Evolutionary conservation across 2,113 vertebrate genomes (phyloP).

Genomic region (Ageneiosus marmoratus): DNA sequence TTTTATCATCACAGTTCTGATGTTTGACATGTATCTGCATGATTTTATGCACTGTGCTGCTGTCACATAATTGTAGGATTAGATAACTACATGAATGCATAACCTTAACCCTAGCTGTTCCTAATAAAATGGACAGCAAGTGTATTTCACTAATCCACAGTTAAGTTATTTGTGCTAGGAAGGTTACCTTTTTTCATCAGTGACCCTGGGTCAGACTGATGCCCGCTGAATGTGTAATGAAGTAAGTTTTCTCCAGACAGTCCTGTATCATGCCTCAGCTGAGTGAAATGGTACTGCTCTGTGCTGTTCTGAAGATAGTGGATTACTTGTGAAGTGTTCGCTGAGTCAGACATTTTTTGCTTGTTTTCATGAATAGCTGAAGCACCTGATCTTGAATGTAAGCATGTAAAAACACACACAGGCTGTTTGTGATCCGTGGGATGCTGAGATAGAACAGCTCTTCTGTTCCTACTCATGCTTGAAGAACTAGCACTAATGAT

Average conservation of each 20-base stretch:
- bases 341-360: conserved; percentile 31
- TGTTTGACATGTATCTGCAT: not conserved
- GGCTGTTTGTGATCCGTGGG: conserved; percentile 2
- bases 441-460: conserved; percentile 30
- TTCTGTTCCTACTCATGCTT: not conserved
- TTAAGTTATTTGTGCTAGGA: not conserved
- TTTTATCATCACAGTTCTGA: not conserved
- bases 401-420: conserved; percentile 16
- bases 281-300: conserved; percentile 69
- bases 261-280: conserved; percentile 57
- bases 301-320: conserved; percentile 54
- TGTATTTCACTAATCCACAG: not conserved
- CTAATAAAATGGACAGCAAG: not conserved
- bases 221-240: conserved; percentile 76
- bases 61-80: not conserved
- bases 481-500: not conserved
- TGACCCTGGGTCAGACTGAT: conserved; percentile 73
- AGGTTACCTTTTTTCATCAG: conserved; percentile 78
- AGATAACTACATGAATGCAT: not conserved
- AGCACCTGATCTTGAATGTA: conserved; percentile 40
- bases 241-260: conserved; percentile 52
- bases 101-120: not conserved
- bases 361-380: not conserved
- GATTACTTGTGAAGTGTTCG: conserved; percentile 39
- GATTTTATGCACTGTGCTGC: not conserved